These are phyloP conservation scores for Aphis craccivora DNA, from an alignment of 1,140 invertebrate genomes.

Conservation along the genomic window DNA sequence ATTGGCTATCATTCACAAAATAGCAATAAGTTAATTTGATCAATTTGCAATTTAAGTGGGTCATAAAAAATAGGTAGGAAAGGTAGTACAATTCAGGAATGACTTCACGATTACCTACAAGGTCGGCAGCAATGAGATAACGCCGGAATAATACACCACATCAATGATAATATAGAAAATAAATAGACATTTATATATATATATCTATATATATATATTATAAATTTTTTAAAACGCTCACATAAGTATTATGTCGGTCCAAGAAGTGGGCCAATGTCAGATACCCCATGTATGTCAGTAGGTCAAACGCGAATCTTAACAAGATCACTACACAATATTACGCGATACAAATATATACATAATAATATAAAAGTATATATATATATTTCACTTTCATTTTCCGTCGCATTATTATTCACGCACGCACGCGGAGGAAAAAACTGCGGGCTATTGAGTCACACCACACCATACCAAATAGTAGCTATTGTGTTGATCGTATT, in stretches of 20 bases:
- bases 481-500: not conserved
- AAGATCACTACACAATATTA: slow-evolving; percentile 53
- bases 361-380: slow-evolving; percentile 22
- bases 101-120: slow-evolving; percentile 41
- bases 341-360: slow-evolving; percentile 45
- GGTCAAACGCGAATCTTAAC: slow-evolving; percentile 57
- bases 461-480: not conserved
- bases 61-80: slow-evolving; percentile 25
- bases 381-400: slow-evolving; percentile 43
- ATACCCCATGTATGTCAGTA: slow-evolving; percentile 42
- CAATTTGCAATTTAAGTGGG: not conserved
- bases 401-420: slow-evolving; percentile 42
- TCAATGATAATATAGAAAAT: slow-evolving; percentile 39
- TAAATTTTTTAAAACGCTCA: not conserved
- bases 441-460: slow-evolving; percentile 38
- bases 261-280: slow-evolving; percentile 55
- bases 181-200: slow-evolving; percentile 43
- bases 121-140: slow-evolving; percentile 36
- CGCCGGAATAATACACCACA: slow-evolving; percentile 36
- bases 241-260: slow-evolving; percentile 38
- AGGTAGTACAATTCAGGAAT: not conserved
- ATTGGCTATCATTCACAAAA: slow-evolving; percentile 1
- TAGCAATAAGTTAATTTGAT: slow-evolving; percentile 5
- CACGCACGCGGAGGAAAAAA: not conserved
- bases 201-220: too few relatives aligned